Evolutionary conservation across 2,888 invertebrate genomes (phyloP).

Genomic region (Brenthis daphne): DNA sequence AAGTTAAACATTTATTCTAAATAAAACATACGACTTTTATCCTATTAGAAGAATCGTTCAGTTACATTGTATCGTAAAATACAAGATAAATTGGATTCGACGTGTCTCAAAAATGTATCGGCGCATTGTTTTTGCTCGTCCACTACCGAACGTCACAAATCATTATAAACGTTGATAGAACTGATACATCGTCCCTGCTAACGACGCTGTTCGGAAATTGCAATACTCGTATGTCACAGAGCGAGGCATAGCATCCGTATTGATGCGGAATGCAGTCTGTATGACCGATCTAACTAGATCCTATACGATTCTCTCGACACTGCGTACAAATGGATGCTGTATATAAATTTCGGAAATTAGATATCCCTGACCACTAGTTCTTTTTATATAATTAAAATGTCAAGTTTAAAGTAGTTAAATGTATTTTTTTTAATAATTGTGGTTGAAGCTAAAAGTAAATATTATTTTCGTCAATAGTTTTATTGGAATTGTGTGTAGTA

Average conservation of each 20-base stretch:
- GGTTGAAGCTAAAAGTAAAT: too few relatives aligned
- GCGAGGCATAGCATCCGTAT: conserved; percentile 61
- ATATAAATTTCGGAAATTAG: conserved; percentile 11
- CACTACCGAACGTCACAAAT: conserved; percentile 55
- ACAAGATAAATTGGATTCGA: conserved; percentile 13
- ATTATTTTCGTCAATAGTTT: too few relatives aligned
- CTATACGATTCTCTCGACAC: conserved; percentile 22
- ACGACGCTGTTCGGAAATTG: conserved; percentile 72
- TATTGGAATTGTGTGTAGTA: too few relatives aligned
- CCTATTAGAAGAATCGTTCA: conserved; percentile 22
- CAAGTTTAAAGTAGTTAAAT: too few relatives aligned
- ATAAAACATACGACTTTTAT: conserved; percentile 2
- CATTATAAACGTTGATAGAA: conserved; percentile 52
- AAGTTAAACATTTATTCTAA: not conserved
- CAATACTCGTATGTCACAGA: conserved; percentile 74
- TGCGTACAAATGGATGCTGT: not conserved
- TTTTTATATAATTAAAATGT: not conserved
- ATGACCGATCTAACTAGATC: conserved; percentile 53
- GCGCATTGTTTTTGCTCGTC: conserved; percentile 47
- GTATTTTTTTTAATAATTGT: too few relatives aligned
- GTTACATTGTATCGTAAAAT: conserved; percentile 19
- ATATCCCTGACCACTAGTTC: conserved; percentile 10
- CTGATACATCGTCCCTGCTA: conserved; percentile 54
- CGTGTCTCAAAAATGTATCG: conserved; percentile 16
- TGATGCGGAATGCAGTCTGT: conserved; percentile 54